Percentiles rank a stretch among this genome's conserved stretches.
Evolutionary conservation across 2,888 invertebrate species (phyloP).

Genomic region (Phengaris alcon): DNA sequence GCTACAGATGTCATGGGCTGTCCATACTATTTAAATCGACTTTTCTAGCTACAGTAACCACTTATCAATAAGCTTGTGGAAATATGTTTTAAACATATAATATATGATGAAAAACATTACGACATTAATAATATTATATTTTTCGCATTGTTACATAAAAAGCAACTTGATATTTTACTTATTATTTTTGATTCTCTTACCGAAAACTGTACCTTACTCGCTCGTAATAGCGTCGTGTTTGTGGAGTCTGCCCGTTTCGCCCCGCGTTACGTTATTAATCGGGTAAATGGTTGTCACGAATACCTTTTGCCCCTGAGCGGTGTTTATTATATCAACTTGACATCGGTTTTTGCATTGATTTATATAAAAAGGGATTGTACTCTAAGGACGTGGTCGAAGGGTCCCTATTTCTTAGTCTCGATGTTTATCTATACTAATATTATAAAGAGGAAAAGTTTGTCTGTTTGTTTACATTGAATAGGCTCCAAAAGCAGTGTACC

Average conservation of each 20-base stretch:
- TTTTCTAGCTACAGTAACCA: too few relatives aligned
- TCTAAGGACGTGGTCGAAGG: neutral
- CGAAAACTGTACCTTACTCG: neutral
- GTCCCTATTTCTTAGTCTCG: neutral
- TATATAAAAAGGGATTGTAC: slow-evolving; percentile 1
- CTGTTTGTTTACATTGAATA: too few relatives aligned
- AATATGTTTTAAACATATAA: neutral
- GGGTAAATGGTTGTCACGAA: slow-evolving; percentile 3
- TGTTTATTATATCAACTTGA: neutral
- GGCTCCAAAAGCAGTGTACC: too few relatives aligned
- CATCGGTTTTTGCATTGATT: slow-evolving; percentile 16
- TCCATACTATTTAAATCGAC: too few relatives aligned
- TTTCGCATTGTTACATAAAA: neutral
- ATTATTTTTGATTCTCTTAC: neutral
- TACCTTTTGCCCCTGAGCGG: slow-evolving; percentile 6
- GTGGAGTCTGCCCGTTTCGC: neutral
- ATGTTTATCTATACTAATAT: too few relatives aligned
- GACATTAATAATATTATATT: neutral
- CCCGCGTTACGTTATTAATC: slow-evolving; percentile 8
- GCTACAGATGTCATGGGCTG: too few relatives aligned
- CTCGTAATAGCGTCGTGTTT: neutral
- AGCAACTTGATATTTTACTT: slow-evolving; percentile 12
- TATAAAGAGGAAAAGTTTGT: too few relatives aligned
- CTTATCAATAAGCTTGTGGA: neutral
- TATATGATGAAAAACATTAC: neutral